Percentiles rank a stretch among this genome's conserved stretches.
phyloP scores from a whole-genome alignment of 1,140 invertebrate species.

The Meloidogyne chitwoodi region DNA sequence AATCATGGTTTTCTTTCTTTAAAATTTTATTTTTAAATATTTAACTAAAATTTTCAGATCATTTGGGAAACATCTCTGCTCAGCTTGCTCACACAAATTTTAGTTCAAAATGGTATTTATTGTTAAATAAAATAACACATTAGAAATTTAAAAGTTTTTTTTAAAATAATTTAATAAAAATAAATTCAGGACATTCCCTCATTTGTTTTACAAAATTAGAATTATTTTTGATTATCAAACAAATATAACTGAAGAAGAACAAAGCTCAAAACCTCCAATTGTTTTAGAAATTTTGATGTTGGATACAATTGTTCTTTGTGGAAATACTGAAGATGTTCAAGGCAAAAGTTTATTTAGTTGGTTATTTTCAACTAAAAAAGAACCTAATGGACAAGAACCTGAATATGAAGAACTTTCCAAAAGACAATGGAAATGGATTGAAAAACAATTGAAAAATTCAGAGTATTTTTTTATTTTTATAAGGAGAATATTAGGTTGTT shows the following conservation, averaged over 20 bases:
- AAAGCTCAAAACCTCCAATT: too few species aligned
- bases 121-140: too few species aligned
- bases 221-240: slow-evolving; percentile 26
- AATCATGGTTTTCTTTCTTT: too few species aligned
- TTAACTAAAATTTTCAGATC: too few species aligned
- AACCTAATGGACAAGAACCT: slow-evolving; percentile 34
- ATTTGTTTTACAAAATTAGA: slow-evolving; percentile 40
- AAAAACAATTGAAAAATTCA: slow-evolving; percentile 54
- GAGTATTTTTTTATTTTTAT: slow-evolving; percentile 40
- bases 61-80: slow-evolving; percentile 62
- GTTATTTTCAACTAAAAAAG: slow-evolving; percentile 31
- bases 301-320: slow-evolving; percentile 48
- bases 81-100: slow-evolving; percentile 61
- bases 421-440: slow-evolving; percentile 62
- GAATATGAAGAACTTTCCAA: slow-evolving; percentile 45
- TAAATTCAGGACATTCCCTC: slow-evolving; percentile 44
- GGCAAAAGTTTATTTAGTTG: slow-evolving; percentile 36
- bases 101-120: slow-evolving; percentile 62
- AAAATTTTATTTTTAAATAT: too few species aligned
- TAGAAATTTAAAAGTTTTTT: too few species aligned
- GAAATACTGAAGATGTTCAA: slow-evolving; percentile 46
- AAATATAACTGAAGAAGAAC: not conserved
- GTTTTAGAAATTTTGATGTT: slow-evolving; percentile 38
- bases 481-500: too few species aligned
- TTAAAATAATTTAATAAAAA: too few species aligned